phyloP scores from a whole-genome alignment of 1,140 invertebrate genomes.

The Metopolophium dirhodum region DNA sequence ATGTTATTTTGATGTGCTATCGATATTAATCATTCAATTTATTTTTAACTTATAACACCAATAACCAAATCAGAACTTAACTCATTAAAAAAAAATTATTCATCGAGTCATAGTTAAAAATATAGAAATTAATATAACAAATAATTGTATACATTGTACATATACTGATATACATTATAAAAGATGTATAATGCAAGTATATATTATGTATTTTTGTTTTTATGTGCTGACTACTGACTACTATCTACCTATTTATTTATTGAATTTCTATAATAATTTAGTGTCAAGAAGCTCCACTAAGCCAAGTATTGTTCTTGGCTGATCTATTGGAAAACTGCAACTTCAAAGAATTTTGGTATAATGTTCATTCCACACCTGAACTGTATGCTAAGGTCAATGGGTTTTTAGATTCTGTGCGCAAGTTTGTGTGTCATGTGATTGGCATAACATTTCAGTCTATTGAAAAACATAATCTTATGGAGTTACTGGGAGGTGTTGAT shows the following conservation, averaged over 20 bases:
- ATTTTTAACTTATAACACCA: neutral
- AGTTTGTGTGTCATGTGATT: slow-evolving; percentile 97
- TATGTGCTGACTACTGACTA: neutral
- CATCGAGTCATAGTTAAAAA: neutral
- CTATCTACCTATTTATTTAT: neutral
- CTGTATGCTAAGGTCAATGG: slow-evolving; percentile 80
- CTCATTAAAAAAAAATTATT: neutral
- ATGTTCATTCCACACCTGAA: slow-evolving; percentile 74
- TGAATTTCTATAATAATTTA: slow-evolving; percentile 64
- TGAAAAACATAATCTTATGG: slow-evolving; percentile 78
- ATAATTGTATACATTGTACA: neutral
- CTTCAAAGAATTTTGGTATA: slow-evolving; percentile 89
- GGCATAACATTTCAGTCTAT: slow-evolving; percentile 97
- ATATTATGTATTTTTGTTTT: too few species aligned
- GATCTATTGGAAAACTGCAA: slow-evolving; percentile 92
- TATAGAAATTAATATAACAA: neutral
- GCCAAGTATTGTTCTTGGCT: slow-evolving; percentile 86
- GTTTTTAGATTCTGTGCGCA: slow-evolving; percentile 95
- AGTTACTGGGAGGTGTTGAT: slow-evolving; percentile 86
- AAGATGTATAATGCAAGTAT: too few species aligned
- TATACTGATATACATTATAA: too few species aligned
- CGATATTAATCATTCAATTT: too few species aligned
- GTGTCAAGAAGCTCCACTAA: slow-evolving; percentile 83
- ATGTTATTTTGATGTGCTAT: neutral
- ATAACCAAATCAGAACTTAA: neutral